Evolutionary conservation across 2,888 invertebrate genomes (phyloP), one percentile per base, ranked within the genome.

Genomic region (Caenorhabditis sp.): DNA sequence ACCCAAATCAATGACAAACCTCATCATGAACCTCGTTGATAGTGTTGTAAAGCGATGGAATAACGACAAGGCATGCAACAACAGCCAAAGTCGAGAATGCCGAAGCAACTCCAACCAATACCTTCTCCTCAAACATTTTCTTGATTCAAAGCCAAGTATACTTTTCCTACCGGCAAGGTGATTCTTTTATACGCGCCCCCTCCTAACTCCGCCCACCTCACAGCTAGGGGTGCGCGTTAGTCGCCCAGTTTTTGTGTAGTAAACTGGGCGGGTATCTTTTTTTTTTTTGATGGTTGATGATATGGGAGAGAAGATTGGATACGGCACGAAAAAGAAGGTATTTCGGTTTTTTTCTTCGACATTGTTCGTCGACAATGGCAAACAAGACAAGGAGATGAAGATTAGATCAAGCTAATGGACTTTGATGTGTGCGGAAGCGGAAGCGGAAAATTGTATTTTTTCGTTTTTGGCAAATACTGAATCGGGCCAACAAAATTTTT

Each of bases 1-100:
- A 31, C 5, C 10, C 31, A 31, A 26, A 55, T 31, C 31, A 31
- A 31, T 10, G 4, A 31, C 31, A 58, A 37, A 81, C 76, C 66
- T 79, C 74, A 67, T 79, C 77, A 62, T 79, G 77, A 59, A 85
- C 62, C 64, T 81, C 78, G 63, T 81, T 83, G 82, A 85, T 85
- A 61, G 76, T 79, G 61, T 65, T 73, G 81, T 85, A 85, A 54
- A 85, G 79, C 53, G 79, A 77, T 58, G 85, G 85, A 54, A 85
- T 81, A 27, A 81, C 81, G 43, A 84, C 67, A 36, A 84, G 69
- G 49, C 81, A 81, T 24, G 85, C 80, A 69, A 85, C 58, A 68
- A 85, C 76, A 57, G 81, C 79, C 60, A 81, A 54, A 58, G 79
- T 66, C 17, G 77, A 78, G 51, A 59, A 66, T 37, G 74, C 72